Conservation (phyloP, 2,113 vertebrate genomes). For the Epinephelus lanceolatus region DNA sequence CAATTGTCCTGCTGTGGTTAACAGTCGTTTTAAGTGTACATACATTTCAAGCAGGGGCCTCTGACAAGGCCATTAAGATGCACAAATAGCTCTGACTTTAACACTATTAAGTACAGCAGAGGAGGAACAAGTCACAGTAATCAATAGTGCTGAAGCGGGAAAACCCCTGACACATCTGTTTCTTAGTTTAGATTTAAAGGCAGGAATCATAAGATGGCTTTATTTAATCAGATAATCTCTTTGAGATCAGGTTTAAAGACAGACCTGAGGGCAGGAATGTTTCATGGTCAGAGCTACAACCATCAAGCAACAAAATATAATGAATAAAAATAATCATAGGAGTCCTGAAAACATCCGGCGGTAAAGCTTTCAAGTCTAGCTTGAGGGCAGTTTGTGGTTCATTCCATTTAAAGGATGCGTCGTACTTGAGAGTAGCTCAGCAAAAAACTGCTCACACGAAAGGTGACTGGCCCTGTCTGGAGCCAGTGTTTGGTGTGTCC, state of each 20-base stretch:
- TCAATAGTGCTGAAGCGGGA: conserved; percentile 17
- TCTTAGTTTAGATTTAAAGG: not conserved
- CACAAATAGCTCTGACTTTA: conserved; percentile 56
- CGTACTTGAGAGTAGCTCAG: not conserved
- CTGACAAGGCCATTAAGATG: conserved; percentile 64
- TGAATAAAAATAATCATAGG: not conserved
- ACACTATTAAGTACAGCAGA: conserved; percentile 40
- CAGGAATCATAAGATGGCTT: not conserved
- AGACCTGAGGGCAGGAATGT: not conserved
- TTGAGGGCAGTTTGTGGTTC: not conserved
- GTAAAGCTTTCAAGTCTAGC: too few species aligned
- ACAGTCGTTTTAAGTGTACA: conserved; percentile 51
- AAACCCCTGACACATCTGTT: conserved; percentile 19
- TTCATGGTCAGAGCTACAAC: not conserved
- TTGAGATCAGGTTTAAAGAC: not conserved
- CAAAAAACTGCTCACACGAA: too few species aligned
- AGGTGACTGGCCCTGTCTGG: too few species aligned
- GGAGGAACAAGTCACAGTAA: conserved; percentile 30
- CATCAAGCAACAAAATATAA: not conserved
- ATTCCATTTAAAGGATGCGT: not conserved
- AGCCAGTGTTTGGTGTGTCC: too few species aligned
- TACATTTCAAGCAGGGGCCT: conserved; percentile 41
- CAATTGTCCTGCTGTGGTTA: conserved; percentile 62
- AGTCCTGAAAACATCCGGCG: not conserved
- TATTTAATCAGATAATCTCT: not conserved